Base-by-base conservation (phyloP, 1,140 invertebrate species). In the Lepidostoma basale region DNA sequence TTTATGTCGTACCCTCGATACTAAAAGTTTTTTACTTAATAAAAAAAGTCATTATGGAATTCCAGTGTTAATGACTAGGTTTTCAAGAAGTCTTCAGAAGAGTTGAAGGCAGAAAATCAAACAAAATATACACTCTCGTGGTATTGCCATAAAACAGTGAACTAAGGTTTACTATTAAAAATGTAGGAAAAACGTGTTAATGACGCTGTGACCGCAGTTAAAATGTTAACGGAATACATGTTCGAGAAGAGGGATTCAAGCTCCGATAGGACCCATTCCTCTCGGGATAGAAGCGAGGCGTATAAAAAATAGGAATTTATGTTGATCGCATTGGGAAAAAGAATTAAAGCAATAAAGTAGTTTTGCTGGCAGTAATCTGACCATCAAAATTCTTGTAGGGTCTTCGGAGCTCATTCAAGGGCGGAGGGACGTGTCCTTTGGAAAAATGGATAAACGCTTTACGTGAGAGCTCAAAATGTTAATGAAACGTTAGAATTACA, bases 361-460 rank as follows among this genome's bases (percentile, higher is more conserved):
- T 56, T 56, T 56, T 22, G 42, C 36, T 59, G 44, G 30, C 54
- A 52, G 62, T 69, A 69, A 69, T 69, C 62, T 59, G 63, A 64
- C 49, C 56, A 70, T 70, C 62, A 70, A 70, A 62, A 70, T 66
- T 70, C 62, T 56, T 30, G 22, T 59, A 54, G 68, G 63, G 68
- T 66, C 3, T 14, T 60, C n/a, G 18, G 36, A 58, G 18, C 56
- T 40, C 56, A 67, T 47, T 60, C 23, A 28, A 60, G 39, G 26
- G 26, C 18, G 56, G 54, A 49, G 16, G 42, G 40, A 26, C 52
- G 52, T 44, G 63, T 62, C 64, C 36, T 67, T 67, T 70, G 63
- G 59, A 66, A 70, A 65, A 70, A 70, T 67, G 49, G 58, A 70
- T 70, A 70, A 70, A 70, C 69, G 69, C 49, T 70, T 67, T 70